Evolutionary conservation across 1,140 invertebrate species (phyloP), one percentile per base, ranked within the genome.

Genomic region (Drosophila serrata): DNA sequence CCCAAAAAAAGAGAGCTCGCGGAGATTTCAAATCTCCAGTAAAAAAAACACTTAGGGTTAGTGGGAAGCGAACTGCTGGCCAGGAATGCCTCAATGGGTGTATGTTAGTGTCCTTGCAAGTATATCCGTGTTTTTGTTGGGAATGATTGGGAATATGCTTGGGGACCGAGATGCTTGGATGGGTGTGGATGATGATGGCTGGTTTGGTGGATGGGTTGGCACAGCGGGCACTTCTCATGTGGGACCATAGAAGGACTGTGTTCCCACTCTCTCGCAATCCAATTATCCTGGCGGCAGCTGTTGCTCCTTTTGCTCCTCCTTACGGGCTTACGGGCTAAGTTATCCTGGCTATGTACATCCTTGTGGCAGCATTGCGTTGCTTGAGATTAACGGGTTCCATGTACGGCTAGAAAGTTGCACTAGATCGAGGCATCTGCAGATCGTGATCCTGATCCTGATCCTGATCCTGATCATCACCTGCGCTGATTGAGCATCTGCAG

Each of bases 401-500:
- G 79, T 78, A 86, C 55, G 48, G 33, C 45, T 82, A 75, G 68
- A 74, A 39, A 58, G 68, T 74, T 62, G 48, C 69, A 74, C 40
- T 62, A 56, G 69, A 62, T 53, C 51, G 19, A 6, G 19, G 49
- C 33, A 62, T 24, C 24, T 4, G 2, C 24, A 24, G 24, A 24
- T 13, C 19, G 17, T n/a, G n/a, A 40, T 33, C 5, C 2, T 1
- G 15, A 12, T 60, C 39, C 8, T 42, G 17, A 17, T 6, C 15
- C n/a, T 3, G 13, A 15, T 53, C 42, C 27, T 7, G 48, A 29
- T 31, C 33, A 87, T 85, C 87, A 92, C 76, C 91, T 90, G 35
- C 91, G 80, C 67, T 87, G 91, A 51, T 92, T 92, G 4, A 92
- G 81, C 91, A 92, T 92, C 68, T 97, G 97, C 96, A 98, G 96